These are phyloP conservation scores for Gymnobelideus leadbeateri DNA, from an alignment of 2,113 vertebrate species.

Conservation along the genomic window DNA sequence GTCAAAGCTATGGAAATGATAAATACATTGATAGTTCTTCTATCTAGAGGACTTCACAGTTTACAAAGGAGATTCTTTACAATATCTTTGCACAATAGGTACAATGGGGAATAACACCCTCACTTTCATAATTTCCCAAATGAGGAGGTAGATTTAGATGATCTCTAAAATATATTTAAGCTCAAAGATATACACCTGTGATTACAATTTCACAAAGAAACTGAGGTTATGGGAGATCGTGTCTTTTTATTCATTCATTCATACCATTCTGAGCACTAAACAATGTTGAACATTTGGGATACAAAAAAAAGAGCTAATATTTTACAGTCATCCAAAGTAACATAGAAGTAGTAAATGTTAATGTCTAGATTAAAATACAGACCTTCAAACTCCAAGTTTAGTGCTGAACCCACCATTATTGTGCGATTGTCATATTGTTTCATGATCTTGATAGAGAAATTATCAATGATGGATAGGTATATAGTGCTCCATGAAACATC, in stretches of 20 bases:
- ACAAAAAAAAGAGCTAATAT: background rate
- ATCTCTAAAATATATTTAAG: slow-evolving; percentile 18
- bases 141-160: background rate
- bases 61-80: background rate
- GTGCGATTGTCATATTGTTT: background rate
- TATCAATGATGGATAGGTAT: background rate
- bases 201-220: background rate
- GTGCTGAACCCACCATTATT: background rate
- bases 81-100: background rate
- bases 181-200: background rate
- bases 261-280: background rate
- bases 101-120: background rate
- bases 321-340: background rate
- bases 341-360: background rate
- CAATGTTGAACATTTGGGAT: background rate
- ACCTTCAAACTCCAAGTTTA: background rate
- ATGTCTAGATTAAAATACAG: background rate
- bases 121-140: background rate
- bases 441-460: background rate
- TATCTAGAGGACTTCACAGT: background rate
- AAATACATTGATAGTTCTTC: background rate
- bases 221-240: background rate
- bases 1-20: background rate
- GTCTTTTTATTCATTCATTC: background rate
- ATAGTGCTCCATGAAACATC: background rate